phyloP scores from a whole-genome alignment of 2,888 invertebrate species.

The Sarcophaga variegata region DNA sequence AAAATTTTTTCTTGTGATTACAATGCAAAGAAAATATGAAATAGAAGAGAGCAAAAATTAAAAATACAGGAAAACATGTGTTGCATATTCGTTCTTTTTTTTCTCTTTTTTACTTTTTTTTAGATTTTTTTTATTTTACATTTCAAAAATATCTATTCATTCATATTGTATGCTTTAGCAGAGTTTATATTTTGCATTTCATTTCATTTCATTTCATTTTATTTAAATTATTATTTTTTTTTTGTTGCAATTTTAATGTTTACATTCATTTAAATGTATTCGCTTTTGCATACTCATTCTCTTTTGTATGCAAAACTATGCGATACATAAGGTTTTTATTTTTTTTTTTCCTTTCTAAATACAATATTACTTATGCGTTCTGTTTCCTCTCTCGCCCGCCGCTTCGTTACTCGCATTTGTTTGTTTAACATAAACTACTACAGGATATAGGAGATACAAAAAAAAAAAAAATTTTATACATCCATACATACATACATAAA shows the following conservation, averaged over 20 bases:
- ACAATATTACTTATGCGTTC: slow-evolving; percentile 33
- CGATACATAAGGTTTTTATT: slow-evolving; percentile 28
- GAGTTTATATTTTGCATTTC: background rate
- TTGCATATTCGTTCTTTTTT: background rate
- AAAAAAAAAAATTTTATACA: slow-evolving; percentile 27
- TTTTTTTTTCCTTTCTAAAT: background rate
- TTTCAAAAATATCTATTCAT: background rate
- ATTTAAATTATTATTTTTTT: background rate
- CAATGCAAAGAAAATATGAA: background rate
- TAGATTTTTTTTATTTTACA: too few species aligned
- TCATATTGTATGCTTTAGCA: background rate
- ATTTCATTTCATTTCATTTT: background rate
- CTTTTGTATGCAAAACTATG: slow-evolving; percentile 38
- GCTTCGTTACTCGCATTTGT: background rate
- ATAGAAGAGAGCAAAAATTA: slow-evolving; percentile 3
- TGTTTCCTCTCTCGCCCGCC: background rate
- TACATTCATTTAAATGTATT: slow-evolving; percentile 29
- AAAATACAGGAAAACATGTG: slow-evolving; percentile 5
- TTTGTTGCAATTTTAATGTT: slow-evolving; percentile 4
- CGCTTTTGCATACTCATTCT: background rate
- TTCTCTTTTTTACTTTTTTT: background rate
- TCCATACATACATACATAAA: background rate
- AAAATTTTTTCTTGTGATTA: background rate
- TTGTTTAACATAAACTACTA: background rate
- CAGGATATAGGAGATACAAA: background rate